These are phyloP conservation scores for Scaptomyza parva DNA, from an alignment of 2,888 invertebrate species.

Conservation along the genomic window DNA sequence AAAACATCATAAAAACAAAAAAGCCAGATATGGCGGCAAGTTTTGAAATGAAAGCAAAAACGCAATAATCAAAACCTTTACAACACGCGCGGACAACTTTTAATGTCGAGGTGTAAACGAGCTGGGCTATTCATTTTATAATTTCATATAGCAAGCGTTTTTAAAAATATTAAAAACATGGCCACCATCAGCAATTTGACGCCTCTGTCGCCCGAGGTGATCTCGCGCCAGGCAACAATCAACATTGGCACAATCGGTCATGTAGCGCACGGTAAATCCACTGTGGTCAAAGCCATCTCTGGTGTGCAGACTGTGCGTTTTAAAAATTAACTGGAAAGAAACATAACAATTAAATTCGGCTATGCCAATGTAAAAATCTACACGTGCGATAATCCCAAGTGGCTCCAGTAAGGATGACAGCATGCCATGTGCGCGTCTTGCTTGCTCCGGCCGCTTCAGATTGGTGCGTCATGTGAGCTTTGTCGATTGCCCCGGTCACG, in stretches of 20 bases:
- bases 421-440: slow-evolving; percentile 95
- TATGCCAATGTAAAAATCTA: slow-evolving; percentile 99
- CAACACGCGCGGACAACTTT: slow-evolving; percentile 69
- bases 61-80: no score
- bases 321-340: slow-evolving; percentile 99
- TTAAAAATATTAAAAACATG: slow-evolving; percentile 77
- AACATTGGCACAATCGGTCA: slow-evolving; percentile 99
- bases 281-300: slow-evolving; percentile 99
- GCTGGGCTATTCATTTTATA: slow-evolving; percentile 71
- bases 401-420: slow-evolving; percentile 98
- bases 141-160: slow-evolving; percentile 68
- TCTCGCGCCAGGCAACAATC: slow-evolving; percentile 99
- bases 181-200: slow-evolving; percentile 91
- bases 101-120: slow-evolving; percentile 75
- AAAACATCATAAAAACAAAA: no score
- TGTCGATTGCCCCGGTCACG: slow-evolving; percentile 99
- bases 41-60: no score
- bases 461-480: slow-evolving; percentile 98
- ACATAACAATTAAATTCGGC: slow-evolving; percentile 99
- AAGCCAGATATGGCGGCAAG: no score
- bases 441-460: slow-evolving; percentile 96
- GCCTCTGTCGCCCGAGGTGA: slow-evolving; percentile 98
- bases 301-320: slow-evolving; percentile 99
- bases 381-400: slow-evolving; percentile 98
- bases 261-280: slow-evolving; percentile 99